These are phyloP conservation scores for Polydrusus cervinus DNA, from an alignment of 2,888 invertebrate genomes.

Conservation along the genomic window DNA sequence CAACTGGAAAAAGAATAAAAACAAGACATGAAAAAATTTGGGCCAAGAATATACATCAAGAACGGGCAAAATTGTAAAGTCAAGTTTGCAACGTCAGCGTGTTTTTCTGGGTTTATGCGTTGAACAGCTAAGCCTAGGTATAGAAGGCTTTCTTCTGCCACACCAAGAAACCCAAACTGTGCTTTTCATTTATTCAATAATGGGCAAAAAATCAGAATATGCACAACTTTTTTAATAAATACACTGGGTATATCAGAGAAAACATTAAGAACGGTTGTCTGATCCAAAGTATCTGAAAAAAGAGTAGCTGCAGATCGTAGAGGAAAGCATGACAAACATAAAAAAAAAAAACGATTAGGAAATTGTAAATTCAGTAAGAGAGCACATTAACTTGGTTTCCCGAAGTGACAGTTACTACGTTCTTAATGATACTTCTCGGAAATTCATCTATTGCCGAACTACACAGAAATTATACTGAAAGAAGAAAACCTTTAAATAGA, in stretches of 20 bases:
- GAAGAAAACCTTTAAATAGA: conserved; percentile 57
- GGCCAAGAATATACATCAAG: conserved; percentile 11
- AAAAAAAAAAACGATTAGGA: conserved; percentile 55
- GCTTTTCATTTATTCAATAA: conserved; percentile 18
- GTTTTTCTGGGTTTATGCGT: conserved; percentile 44
- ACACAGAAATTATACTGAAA: conserved; percentile 59
- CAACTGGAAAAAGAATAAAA: conserved; percentile 15
- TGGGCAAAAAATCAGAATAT: conserved; percentile 25
- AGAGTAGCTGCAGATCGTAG: conserved; percentile 58
- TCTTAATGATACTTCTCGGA: conserved; percentile 42
- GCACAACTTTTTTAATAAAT: conserved; percentile 32
- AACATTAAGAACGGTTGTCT: conserved; percentile 11
- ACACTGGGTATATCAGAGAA: conserved; percentile 25
- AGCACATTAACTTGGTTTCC: conserved; percentile 62
- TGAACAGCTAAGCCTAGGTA: conserved; percentile 17
- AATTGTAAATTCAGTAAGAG: conserved; percentile 57
- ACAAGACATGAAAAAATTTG: neutral
- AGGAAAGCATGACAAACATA: conserved; percentile 59
- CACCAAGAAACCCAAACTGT: conserved; percentile 13
- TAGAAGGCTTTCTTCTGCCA: conserved; percentile 6
- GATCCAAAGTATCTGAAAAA: conserved; percentile 49
- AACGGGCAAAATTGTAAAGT: conserved; percentile 10
- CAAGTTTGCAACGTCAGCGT: conserved; percentile 45
- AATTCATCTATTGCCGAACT: conserved; percentile 61
- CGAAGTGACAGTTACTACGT: conserved; percentile 62